Percentiles rank a stretch among this genome's conserved stretches.
These are phyloP conservation scores for Caenorhabditis afra DNA, from an alignment of 2,888 invertebrate species.

Conservation along the genomic window DNA sequence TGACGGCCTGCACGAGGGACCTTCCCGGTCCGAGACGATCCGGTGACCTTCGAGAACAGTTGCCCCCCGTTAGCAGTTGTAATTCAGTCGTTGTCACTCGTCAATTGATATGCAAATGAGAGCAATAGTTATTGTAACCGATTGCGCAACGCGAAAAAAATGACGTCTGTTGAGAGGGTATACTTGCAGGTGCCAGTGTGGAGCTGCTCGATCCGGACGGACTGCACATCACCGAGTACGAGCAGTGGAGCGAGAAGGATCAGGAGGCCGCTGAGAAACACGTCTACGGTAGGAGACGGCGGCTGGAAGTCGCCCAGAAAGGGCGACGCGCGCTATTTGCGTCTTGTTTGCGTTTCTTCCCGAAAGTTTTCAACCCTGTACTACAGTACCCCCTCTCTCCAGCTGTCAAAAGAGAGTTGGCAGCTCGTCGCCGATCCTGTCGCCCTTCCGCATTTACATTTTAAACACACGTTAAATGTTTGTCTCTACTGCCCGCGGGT, in stretches of 20 bases:
- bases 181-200: constrained; percentile 44
- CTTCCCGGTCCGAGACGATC: background rate
- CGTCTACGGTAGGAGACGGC: constrained; percentile 17
- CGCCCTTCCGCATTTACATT: constrained; percentile 40
- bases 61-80: background rate
- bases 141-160: constrained; percentile 17
- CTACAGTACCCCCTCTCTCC: constrained; percentile 37
- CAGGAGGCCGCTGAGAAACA: constrained; percentile 27
- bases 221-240: constrained; percentile 42
- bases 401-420: constrained; percentile 57
- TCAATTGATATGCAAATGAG: constrained; percentile 25
- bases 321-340: constrained; percentile 37
- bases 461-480: constrained; percentile 56
- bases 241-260: constrained; percentile 32
- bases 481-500: constrained; percentile 13
- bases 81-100: background rate
- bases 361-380: constrained; percentile 37
- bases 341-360: constrained; percentile 30
- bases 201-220: constrained; percentile 46
- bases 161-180: background rate
- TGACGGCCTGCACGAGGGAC: background rate
- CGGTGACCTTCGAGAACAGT: background rate
- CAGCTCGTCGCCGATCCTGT: constrained; percentile 23
- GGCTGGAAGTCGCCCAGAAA: too few relatives aligned
- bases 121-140: constrained; percentile 30